Evolutionary conservation across 1,140 invertebrate genomes (phyloP).

Genomic region (Sarcophaga peregrina): DNA sequence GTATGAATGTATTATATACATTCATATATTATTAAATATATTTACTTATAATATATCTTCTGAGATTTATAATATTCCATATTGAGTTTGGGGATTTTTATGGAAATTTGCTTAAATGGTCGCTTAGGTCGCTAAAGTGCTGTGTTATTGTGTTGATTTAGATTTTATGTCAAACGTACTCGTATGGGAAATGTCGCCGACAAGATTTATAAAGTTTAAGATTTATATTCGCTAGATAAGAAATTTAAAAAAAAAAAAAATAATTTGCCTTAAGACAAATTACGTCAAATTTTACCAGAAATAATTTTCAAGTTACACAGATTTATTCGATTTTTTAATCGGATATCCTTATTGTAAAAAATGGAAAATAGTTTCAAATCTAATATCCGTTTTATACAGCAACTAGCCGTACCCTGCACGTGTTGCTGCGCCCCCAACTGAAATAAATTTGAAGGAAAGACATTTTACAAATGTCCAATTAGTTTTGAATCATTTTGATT

Average conservation of each 20-base stretch:
- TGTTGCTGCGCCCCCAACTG: too few species aligned
- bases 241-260: background rate
- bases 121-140: background rate
- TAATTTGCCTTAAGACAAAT: too few species aligned
- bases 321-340: too few species aligned
- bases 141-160: background rate
- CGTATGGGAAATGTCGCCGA: background rate
- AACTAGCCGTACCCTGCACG: too few species aligned
- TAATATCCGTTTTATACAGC: too few species aligned
- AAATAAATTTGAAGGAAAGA: too few species aligned
- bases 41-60: conserved; percentile 11
- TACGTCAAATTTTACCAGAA: too few species aligned
- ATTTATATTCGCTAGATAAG: background rate
- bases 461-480: too few species aligned
- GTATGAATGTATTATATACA: background rate
- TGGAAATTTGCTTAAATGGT: background rate
- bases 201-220: background rate
- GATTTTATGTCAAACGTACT: background rate
- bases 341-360: too few species aligned
- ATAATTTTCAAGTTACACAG: too few species aligned
- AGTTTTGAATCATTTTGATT: too few species aligned
- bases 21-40: background rate
- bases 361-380: too few species aligned
- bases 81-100: background rate
- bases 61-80: background rate